These are phyloP conservation scores for Orchesellides sinensis DNA, from an alignment of 2,888 invertebrate species.

Conservation along the genomic window DNA sequence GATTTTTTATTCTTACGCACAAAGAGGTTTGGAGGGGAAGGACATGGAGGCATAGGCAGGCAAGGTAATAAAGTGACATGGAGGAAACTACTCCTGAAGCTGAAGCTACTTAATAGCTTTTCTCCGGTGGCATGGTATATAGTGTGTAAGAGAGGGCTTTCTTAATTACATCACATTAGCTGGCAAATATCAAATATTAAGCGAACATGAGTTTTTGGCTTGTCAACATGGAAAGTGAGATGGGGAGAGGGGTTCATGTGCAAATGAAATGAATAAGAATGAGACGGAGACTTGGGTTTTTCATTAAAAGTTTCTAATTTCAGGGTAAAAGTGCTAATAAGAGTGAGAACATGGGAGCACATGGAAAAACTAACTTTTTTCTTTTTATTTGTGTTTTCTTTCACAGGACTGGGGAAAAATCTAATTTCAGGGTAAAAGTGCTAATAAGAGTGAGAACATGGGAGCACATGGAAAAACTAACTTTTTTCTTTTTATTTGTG, in stretches of 20 bases:
- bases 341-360: background rate
- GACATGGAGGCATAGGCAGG: no score
- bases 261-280: background rate
- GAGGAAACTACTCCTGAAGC: no score
- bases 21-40: no score
- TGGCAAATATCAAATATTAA: no score
- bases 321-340: background rate
- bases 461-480: background rate
- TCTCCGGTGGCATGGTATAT: no score
- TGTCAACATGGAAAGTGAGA: background rate
- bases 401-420: background rate
- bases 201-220: no score
- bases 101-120: no score
- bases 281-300: background rate
- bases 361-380: background rate
- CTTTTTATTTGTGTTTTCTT: no score
- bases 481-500: background rate
- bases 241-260: background rate
- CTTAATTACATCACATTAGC: background rate
- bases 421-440: background rate
- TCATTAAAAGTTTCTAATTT: constrained; percentile 8
- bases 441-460: background rate
- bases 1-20: no score
- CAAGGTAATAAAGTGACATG: no score
- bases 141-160: no score